Base-by-base conservation (phyloP, 2,797 vertebrate species). In the Rhinichthys osculus region DNA sequence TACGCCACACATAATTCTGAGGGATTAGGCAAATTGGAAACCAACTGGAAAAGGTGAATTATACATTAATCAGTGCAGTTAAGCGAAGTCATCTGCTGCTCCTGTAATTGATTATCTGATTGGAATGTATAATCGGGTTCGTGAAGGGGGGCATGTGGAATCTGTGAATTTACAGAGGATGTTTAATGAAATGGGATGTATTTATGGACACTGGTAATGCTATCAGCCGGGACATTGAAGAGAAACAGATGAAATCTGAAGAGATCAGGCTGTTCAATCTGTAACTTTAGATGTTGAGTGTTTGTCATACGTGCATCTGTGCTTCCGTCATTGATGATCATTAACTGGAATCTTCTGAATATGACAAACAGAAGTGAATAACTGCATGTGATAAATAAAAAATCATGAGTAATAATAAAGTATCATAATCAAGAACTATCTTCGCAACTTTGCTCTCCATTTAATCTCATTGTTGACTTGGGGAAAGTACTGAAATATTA, bases 241-340 rank as follows among this genome's bases (percentile, higher is more conserved):
- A 79, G 85, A 47, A 87, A 73, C 73, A 35, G 54, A 38, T 14
- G 14, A 33, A 52, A 70, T 54, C 59, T 14, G 84, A n/a, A 85
- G 87, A 88, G 90, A 89, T 87, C 87, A 88, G 89, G 93, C 90
- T 88, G 93, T 95, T 93, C 92, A 91, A 88, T 93, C 91, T 59
- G 38, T 2, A 10, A 84, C 92, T 91, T 89, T 87, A 87, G 81
- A 50, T 84, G 84, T 88, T 89, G 90, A 92, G 87, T 84, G 42
- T 64, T 64, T 88, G 4, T 52, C 85, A 89, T 85, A 64, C 44
- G 44, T 71, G 90, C 91, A 78, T 89, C 84, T 92, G 86, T 93
- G 89, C 19, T 16, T 67, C 5, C 3, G 14, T 67, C 44, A 42
- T 8, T 67, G 10, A 47, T 47, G 59, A 33, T 47, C n/a, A n/a